Evolutionary conservation across 2,113 vertebrate genomes (phyloP).

Genomic region (Lamprologus speciosus): DNA sequence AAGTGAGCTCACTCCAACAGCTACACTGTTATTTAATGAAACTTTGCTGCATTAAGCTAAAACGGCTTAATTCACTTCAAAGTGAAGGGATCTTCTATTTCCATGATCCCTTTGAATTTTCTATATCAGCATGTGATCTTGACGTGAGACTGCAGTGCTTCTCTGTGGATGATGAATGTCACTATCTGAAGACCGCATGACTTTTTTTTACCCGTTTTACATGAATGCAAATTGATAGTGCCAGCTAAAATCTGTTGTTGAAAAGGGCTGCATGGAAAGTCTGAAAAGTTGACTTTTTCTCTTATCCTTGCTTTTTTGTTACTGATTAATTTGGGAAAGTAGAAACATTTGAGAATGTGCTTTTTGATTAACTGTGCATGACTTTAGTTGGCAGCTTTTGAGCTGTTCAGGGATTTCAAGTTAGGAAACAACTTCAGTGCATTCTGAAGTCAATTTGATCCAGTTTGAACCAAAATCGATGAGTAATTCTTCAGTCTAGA

Average conservation of each 20-base stretch:
- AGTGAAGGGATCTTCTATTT: not conserved
- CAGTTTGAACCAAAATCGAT: not conserved
- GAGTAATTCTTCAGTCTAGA: not conserved
- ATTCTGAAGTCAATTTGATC: not conserved
- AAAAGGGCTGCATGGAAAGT: constrained; percentile 2
- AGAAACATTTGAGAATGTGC: not conserved
- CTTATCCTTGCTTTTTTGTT: not conserved
- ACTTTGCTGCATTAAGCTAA: not conserved
- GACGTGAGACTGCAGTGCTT: not conserved
- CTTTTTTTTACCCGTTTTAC: not conserved
- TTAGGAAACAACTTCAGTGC: not conserved
- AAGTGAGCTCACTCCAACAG: constrained; percentile 64
- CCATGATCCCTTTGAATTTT: not conserved
- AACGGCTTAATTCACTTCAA: not conserved
- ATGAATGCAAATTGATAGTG: not conserved
- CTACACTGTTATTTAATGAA: not conserved
- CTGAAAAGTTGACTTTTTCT: not conserved
- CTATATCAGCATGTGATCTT: constrained; percentile 25
- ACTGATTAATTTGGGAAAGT: not conserved
- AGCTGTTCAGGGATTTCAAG: not conserved
- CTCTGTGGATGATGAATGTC: not conserved
- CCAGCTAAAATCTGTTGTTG: not conserved
- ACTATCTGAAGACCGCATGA: constrained; percentile 20
- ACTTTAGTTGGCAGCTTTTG: not conserved
- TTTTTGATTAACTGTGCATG: not conserved